Percentiles rank a stretch among this genome's conserved stretches.
Evolutionary conservation across 2,113 vertebrate species (phyloP).

Genomic region (Pelobates fuscus): DNA sequence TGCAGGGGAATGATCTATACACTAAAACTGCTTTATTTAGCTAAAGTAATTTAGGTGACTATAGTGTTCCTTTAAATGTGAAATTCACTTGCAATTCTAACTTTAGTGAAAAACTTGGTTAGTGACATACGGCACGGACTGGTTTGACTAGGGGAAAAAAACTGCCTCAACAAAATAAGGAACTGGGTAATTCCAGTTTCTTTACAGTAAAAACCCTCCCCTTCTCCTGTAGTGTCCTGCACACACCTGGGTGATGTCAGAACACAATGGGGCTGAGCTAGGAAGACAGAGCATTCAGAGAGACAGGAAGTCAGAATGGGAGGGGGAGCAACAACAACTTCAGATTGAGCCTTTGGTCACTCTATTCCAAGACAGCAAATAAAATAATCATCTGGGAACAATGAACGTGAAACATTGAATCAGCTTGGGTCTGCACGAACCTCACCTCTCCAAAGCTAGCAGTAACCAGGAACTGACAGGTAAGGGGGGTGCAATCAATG

Average conservation of each 20-base stretch:
- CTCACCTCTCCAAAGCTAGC: not conserved
- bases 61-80: too few relatives aligned
- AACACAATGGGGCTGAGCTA: slow-evolving; percentile 17
- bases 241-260: slow-evolving; percentile 48
- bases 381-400: not conserved
- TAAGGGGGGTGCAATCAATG: not conserved
- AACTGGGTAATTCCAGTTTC: slow-evolving; percentile 19
- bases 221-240: slow-evolving; percentile 22
- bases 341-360: not conserved
- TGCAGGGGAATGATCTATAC: too few relatives aligned
- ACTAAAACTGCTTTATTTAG: too few relatives aligned
- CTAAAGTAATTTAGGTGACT: too few relatives aligned
- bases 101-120: too few relatives aligned
- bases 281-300: not conserved
- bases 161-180: not conserved
- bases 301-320: slow-evolving; percentile 21
- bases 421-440: not conserved
- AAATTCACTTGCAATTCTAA: too few relatives aligned
- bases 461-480: not conserved
- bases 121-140: too few relatives aligned
- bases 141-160: not conserved
- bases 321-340: not conserved
- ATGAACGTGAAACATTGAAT: not conserved
- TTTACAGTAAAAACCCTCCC: not conserved
- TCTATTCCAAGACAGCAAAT: not conserved